Conservation (phyloP, 2,113 vertebrate genomes). For the Mesembrinibis cayennensis region DNA sequence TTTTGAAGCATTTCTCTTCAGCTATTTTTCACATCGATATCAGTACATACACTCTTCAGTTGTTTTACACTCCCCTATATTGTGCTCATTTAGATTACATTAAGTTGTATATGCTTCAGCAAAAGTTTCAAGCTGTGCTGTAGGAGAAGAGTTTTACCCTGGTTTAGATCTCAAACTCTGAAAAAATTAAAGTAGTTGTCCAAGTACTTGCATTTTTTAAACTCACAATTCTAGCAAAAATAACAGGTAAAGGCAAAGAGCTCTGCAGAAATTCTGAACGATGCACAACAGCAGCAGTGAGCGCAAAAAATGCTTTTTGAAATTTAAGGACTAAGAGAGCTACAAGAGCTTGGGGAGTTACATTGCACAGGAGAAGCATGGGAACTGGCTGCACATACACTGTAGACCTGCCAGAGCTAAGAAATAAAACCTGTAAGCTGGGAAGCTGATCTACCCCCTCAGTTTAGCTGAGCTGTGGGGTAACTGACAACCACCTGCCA, state of each 20-base stretch:
- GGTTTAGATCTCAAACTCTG: background rate
- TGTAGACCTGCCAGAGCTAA: background rate
- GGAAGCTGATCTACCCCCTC: background rate
- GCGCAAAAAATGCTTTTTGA: background rate
- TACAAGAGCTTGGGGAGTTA: background rate
- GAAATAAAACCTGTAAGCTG: background rate
- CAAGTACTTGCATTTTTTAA: too few relatives aligned
- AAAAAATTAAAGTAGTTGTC: background rate
- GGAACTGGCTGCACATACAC: background rate
- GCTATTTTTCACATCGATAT: background rate
- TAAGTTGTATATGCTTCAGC: background rate
- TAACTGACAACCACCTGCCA: background rate
- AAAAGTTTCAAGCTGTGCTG: background rate
- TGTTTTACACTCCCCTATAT: background rate
- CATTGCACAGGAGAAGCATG: accelerated
- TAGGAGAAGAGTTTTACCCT: background rate
- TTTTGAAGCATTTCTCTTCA: background rate
- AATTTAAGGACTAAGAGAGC: background rate
- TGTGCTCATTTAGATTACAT: background rate
- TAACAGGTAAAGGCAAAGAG: background rate
- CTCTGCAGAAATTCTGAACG: background rate
- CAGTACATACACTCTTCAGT: background rate
- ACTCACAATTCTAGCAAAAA: too few relatives aligned
- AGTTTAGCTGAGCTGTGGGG: background rate
- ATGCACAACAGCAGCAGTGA: accelerated